A percentile compares a stretch with the other conserved stretches of the same genome.
Conservation (phyloP, 2,797 vertebrate species). For the Cynopterus sphinx region DNA sequence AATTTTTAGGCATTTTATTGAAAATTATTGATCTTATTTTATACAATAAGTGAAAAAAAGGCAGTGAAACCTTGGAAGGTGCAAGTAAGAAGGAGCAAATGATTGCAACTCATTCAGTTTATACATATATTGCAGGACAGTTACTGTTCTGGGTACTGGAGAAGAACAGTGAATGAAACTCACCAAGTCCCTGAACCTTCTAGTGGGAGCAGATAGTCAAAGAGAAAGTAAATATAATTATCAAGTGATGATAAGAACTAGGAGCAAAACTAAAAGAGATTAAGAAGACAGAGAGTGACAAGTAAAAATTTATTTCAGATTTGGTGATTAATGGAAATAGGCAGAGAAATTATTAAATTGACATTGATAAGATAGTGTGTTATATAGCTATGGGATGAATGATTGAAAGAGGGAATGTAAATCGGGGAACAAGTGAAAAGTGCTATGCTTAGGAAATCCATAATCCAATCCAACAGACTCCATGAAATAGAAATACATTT, state of each 20-base stretch:
- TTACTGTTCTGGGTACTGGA: not conserved
- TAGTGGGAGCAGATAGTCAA: not conserved
- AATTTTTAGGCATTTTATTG: not conserved
- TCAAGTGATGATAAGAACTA: not conserved
- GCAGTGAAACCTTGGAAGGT: not conserved
- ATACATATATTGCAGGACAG: not conserved
- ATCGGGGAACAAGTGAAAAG: not conserved
- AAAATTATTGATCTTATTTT: slow-evolving; percentile 13
- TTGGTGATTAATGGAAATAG: not conserved
- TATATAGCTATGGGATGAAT: not conserved
- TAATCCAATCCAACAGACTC: not conserved
- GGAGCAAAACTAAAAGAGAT: not conserved
- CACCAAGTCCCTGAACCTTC: not conserved
- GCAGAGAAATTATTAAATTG: not conserved
- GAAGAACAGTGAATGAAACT: not conserved
- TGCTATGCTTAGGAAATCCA: not conserved
- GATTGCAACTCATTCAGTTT: not conserved
- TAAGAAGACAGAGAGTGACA: not conserved
- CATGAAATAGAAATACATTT: not conserved
- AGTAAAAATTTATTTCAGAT: not conserved
- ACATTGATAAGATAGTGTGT: not conserved
- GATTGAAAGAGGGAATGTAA: not conserved
- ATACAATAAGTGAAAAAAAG: not conserved
- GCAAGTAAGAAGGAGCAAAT: not conserved
- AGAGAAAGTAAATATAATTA: not conserved